phyloP scores from a whole-genome alignment of 1,140 invertebrate genomes.

The Chelonus insularis region DNA sequence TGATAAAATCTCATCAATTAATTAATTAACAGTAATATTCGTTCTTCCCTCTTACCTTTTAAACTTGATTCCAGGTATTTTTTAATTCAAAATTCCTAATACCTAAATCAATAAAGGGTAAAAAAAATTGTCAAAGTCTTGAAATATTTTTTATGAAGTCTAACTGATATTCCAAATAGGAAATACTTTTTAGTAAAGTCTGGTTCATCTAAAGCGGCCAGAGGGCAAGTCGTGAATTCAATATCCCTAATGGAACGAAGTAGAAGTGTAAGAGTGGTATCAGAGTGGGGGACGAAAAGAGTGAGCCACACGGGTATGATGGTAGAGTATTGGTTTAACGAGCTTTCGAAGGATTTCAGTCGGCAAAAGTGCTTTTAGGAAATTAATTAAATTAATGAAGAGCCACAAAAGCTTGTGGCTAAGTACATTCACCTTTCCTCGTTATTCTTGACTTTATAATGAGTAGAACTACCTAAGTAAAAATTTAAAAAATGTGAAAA shows the following conservation, averaged over 20 bases:
- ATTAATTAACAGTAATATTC: too few species aligned
- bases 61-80: too few species aligned
- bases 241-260: constrained; percentile 45
- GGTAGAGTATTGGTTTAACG: constrained; percentile 7
- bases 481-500: background rate
- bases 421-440: background rate
- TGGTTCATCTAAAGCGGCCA: constrained; percentile 8
- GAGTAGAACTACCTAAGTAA: background rate
- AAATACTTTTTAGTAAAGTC: constrained; percentile 1
- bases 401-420: constrained; percentile 10
- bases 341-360: constrained; percentile 24
- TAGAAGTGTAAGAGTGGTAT: constrained; percentile 27
- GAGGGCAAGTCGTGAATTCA: constrained; percentile 34
- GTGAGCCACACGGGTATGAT: constrained; percentile 6
- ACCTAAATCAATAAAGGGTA: too few species aligned
- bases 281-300: background rate
- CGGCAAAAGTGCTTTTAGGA: constrained; percentile 33
- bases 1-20: too few species aligned
- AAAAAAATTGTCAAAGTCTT: background rate
- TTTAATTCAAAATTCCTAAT: too few species aligned
- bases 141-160: constrained; percentile 8
- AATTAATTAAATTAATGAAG: constrained; percentile 49
- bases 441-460: background rate
- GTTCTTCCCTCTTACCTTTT: too few species aligned
- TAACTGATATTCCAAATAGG: background rate